A percentile compares a stretch with the other conserved stretches of the same genome.
Conservation (phyloP, 1,140 invertebrate species). For the Drosophila cardini region DNA sequence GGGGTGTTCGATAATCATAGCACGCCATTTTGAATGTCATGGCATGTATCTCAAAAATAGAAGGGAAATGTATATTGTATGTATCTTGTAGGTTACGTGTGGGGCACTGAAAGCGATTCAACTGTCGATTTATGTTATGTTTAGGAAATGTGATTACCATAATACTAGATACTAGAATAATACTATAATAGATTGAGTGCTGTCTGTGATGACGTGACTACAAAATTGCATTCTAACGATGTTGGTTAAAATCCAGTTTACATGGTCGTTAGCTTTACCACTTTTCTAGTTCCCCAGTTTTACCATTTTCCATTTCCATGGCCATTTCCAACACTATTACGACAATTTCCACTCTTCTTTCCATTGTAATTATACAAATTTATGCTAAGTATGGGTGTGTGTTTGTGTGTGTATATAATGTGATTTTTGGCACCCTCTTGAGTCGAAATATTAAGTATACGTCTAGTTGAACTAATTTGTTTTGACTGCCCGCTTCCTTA, state of each 20-base stretch:
- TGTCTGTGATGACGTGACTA: slow-evolving; percentile 63
- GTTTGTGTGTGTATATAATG: slow-evolving; percentile 45
- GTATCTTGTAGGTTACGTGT: slow-evolving; percentile 7
- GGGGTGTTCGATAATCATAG: slow-evolving; percentile 43
- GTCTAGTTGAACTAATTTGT: slow-evolving; percentile 83
- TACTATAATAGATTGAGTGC: slow-evolving; percentile 33
- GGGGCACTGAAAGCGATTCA: slow-evolving; percentile 1
- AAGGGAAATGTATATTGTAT: not conserved
- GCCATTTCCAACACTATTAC: not conserved
- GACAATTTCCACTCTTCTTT: slow-evolving; percentile 5
- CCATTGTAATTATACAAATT: slow-evolving; percentile 69
- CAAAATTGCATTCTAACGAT: slow-evolving; percentile 70
- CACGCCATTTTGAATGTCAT: slow-evolving; percentile 70
- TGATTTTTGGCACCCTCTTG: slow-evolving; percentile 54
- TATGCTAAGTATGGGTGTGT: slow-evolving; percentile 48
- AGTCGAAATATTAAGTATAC: slow-evolving; percentile 72
- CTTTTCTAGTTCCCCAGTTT: slow-evolving; percentile 17
- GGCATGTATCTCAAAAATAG: slow-evolving; percentile 17
- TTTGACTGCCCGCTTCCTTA: slow-evolving; percentile 36
- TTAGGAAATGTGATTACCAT: slow-evolving; percentile 9
- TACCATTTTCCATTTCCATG: not conserved
- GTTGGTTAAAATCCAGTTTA: slow-evolving; percentile 64
- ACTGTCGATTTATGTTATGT: slow-evolving; percentile 8
- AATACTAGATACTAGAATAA: slow-evolving; percentile 9
- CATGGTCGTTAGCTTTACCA: slow-evolving; percentile 60